These are phyloP conservation scores for Diprion similis DNA, from an alignment of 1,140 invertebrate species.

Conservation along the genomic window DNA sequence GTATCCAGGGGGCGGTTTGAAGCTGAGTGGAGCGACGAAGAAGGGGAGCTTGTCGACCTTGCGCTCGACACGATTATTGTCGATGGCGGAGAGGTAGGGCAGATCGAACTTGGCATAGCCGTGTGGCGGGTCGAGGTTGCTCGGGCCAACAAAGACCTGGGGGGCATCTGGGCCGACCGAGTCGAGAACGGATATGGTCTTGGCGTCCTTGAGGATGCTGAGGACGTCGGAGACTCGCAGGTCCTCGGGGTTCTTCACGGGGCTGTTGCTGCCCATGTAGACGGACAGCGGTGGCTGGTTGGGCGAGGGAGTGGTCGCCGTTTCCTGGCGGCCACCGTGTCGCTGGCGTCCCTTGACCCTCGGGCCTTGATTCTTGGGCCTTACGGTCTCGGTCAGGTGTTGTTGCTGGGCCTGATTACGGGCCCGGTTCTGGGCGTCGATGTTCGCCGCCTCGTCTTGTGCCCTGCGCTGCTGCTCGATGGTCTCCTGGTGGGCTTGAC, in stretches of 20 bases:
- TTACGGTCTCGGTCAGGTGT: constrained; percentile 34
- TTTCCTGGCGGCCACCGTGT: not conserved
- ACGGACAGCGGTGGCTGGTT: constrained; percentile 84
- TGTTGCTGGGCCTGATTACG: constrained; percentile 30
- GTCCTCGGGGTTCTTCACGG: constrained; percentile 49
- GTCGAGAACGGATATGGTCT: constrained; percentile 79
- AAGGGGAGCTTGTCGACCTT: constrained; percentile 79
- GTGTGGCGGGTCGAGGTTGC: constrained; percentile 71
- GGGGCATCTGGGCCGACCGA: constrained; percentile 70
- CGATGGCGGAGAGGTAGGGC: constrained; percentile 79
- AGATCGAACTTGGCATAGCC: constrained; percentile 82
- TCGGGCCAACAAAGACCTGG: constrained; percentile 81
- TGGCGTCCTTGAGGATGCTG: constrained; percentile 70
- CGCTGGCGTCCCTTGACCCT: constrained; percentile 25
- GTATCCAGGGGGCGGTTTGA: constrained; percentile 79
- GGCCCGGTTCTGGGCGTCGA: constrained; percentile 19
- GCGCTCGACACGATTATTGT: constrained; percentile 72
- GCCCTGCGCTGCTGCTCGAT: not conserved
- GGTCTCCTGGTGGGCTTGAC: not conserved
- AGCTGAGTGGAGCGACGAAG: constrained; percentile 84
- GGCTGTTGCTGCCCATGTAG: constrained; percentile 65
- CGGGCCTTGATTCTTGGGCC: constrained; percentile 27
- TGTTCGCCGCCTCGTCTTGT: constrained; percentile 30
- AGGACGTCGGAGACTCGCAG: constrained; percentile 73
- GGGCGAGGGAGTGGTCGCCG: constrained; percentile 56